Evolutionary conservation across 2,888 invertebrate genomes (phyloP).

Genomic region (Scotopteryx bipunctaria): DNA sequence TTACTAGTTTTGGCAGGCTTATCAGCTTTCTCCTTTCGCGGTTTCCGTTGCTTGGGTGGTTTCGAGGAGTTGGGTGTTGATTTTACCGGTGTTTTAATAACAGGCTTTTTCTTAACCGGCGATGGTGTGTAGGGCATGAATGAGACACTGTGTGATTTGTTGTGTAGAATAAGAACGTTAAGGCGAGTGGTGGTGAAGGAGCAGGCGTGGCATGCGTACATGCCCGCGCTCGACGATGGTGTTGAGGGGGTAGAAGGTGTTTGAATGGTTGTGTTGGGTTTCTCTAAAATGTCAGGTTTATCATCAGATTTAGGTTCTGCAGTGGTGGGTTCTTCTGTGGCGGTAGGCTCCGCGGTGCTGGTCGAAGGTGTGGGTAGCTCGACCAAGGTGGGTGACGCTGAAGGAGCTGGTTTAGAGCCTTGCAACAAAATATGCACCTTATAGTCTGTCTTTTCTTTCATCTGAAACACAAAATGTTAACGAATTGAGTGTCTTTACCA

Average conservation of each 20-base stretch:
- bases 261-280: constrained; percentile 4
- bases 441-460: constrained; percentile 79
- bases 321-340: constrained; percentile 36
- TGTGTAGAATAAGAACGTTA: constrained; percentile 89
- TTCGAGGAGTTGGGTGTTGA: constrained; percentile 53
- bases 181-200: constrained; percentile 86
- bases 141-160: constrained; percentile 86
- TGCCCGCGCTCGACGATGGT: constrained; percentile 54
- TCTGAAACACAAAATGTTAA: constrained; percentile 54
- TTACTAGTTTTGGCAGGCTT: constrained; percentile 64
- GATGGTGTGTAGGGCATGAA: constrained; percentile 74
- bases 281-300: constrained; percentile 27
- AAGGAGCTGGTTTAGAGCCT: constrained; percentile 64
- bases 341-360: constrained; percentile 50
- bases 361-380: constrained; percentile 52
- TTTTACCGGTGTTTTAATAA: constrained; percentile 49
- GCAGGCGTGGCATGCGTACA: constrained; percentile 86
- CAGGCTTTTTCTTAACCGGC: constrained; percentile 63
- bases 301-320: constrained; percentile 41
- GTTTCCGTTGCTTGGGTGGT: constrained; percentile 58
- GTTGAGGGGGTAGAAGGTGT: constrained; percentile 36
- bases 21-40: constrained; percentile 62
- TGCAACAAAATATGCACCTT: constrained; percentile 86
- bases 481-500: neutral
- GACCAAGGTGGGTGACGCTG: constrained; percentile 38